Base-by-base conservation (phyloP, 64 coral and sea anemone species). In the Dendrophyllia cribrosa region DNA sequence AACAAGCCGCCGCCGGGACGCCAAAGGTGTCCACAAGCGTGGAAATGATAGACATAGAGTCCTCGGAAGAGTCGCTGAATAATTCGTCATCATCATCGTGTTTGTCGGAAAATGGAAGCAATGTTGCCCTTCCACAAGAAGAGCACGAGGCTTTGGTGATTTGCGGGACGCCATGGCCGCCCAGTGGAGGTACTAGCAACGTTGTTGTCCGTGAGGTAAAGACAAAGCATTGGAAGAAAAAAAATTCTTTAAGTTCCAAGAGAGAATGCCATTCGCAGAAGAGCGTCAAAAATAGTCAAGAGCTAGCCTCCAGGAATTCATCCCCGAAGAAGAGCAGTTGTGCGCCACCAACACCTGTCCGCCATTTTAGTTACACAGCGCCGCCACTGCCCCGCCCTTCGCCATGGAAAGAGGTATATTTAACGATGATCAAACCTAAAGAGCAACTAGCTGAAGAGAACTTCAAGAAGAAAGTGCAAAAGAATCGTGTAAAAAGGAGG, bases 341-440 rank as follows among this genome's bases (percentile, higher is more conserved):
- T 44, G 70, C 11, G 2, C 26, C 70, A 14, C 12, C 16, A 6
- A 14, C 45, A 16, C 14, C 44, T 6, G 72, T 75, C 6, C 46
- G 45, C 46, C 46, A 50, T 75, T 75, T 75, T 50, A 20, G 72
- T 5, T 75, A 75, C 46, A 50, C 72, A 12, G 72, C 4, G 58
- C 77, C 77, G 11, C 77, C 25, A 43, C 26, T 34, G 2, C 34
- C 58, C 5, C 77, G 77, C 77, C 77, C 77, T 45, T 80, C 77
- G 14, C 77, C 58, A 7, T 80, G 77, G 77, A 80, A 80, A 6
- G 77, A 80, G 25, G 25, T 80, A 5, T 80, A 80, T 45, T 44
- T 60, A 21, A 80, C 56, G 13, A 60, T 34, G 21, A 59, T 80
- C 56, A 63, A 80, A 55, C 55, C 77, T 3, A 80, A 80, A 5